phyloP scores from a whole-genome alignment of 2,797 vertebrate genomes.

The Sternotherus odoratus region DNA sequence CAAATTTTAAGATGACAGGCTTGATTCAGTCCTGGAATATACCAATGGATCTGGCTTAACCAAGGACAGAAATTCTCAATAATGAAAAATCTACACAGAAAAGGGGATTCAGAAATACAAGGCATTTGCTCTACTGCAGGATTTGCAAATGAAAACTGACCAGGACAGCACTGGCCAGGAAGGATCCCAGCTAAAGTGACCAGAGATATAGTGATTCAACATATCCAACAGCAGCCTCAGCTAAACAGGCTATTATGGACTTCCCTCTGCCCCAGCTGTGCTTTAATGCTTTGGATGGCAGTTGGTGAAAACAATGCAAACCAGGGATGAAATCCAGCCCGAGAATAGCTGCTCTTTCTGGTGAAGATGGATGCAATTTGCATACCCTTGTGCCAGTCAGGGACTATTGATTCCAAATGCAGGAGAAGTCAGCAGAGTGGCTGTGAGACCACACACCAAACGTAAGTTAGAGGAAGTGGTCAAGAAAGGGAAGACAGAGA shows the following conservation, averaged over 20 bases:
- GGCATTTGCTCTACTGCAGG: not conserved
- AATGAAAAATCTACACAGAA: no score
- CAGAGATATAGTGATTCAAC: not conserved
- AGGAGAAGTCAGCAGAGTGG: rapidly evolving
- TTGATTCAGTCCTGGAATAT: no score
- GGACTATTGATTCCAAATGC: not conserved
- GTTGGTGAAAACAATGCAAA: not conserved
- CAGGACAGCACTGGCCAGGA: not conserved
- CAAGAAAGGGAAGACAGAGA: not conserved
- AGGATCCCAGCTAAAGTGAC: not conserved
- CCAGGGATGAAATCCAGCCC: not conserved
- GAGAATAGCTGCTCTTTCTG: not conserved
- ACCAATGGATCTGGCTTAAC: no score
- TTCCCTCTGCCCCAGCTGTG: not conserved
- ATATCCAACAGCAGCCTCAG: rapidly evolving
- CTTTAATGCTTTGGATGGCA: rapidly evolving
- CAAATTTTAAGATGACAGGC: not conserved
- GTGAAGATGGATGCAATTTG: not conserved
- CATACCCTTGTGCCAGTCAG: not conserved
- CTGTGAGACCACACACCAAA: not conserved
- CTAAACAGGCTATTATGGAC: not conserved
- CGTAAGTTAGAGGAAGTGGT: not conserved
- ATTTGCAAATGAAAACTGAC: not conserved
- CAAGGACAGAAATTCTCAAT: no score
- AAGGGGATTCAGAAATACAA: not conserved